A percentile compares a stretch with the other conserved stretches of the same genome.
These are phyloP conservation scores for Cygnus buccinator DNA, from an alignment of 2,113 vertebrate genomes.

Conservation along the genomic window DNA sequence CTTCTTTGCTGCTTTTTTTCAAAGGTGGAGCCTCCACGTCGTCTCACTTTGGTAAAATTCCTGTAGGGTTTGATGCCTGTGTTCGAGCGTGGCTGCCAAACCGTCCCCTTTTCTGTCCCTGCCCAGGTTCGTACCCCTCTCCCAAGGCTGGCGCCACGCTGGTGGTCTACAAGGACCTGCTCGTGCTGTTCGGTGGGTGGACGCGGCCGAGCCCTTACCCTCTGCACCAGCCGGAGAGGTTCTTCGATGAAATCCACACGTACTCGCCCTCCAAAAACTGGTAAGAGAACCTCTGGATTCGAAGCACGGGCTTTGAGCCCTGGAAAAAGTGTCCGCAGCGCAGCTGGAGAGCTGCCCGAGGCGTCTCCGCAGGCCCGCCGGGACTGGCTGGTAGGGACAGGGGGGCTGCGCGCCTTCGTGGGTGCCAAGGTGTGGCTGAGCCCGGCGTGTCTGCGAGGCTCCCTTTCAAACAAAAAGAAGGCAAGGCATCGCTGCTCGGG, in stretches of 20 bases:
- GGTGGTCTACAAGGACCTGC: slow-evolving; percentile 94
- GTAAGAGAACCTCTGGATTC: slow-evolving; percentile 73
- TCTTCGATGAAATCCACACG: slow-evolving; percentile 98
- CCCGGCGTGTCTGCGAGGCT: background rate
- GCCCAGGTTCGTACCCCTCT: slow-evolving; percentile 94
- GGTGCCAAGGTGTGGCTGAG: background rate
- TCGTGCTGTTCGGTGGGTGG: slow-evolving; percentile 98
- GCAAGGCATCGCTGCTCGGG: background rate
- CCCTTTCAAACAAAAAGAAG: background rate
- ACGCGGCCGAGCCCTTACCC: slow-evolving; percentile 97
- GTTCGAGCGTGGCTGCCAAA: background rate
- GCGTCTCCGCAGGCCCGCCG: background rate
- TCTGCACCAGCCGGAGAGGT: slow-evolving; percentile 95
- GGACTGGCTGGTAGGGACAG: background rate
- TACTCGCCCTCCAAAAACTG: slow-evolving; percentile 99
- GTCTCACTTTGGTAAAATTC: fast-evolving
- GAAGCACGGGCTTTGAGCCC: background rate
- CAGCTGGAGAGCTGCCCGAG: background rate
- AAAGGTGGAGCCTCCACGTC: background rate
- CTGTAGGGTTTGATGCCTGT: fast-evolving
- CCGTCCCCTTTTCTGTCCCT: background rate
- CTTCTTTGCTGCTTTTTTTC: background rate
- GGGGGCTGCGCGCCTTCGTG: background rate
- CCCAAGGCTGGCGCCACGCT: slow-evolving; percentile 97
- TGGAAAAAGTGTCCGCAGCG: background rate